Evolutionary conservation across 2,797 vertebrate species (phyloP).

Genomic region (Gephyroberyx darwinii): DNA sequence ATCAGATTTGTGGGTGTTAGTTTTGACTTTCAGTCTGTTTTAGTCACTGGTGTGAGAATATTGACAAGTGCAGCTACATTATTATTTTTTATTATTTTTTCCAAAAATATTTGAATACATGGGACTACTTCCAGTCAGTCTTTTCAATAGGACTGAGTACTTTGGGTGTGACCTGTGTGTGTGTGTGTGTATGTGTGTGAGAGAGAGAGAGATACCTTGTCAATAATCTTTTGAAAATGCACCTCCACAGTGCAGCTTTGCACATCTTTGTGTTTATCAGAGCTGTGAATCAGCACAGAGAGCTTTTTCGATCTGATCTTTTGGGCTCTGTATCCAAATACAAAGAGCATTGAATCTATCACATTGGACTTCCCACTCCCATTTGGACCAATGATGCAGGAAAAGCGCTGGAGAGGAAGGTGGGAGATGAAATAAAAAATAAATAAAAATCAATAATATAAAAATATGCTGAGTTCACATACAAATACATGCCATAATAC

Average conservation of each 20-base stretch:
- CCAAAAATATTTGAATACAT: conserved; percentile 14
- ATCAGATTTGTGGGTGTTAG: conserved; percentile 44
- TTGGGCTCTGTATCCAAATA: conserved; percentile 98
- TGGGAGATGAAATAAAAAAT: conserved; percentile 24
- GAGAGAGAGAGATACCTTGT: conserved; percentile 87
- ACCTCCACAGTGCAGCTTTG: conserved; percentile 96
- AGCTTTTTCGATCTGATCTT: conserved; percentile 99
- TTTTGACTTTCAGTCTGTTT: conserved; percentile 57
- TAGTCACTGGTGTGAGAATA: conserved; percentile 47
- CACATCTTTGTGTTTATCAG: conserved; percentile 90
- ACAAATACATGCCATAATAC: conserved; percentile 25
- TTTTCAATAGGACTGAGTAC: conserved; percentile 4
- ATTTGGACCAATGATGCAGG: conserved; percentile 98
- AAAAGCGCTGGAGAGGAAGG: conserved; percentile 88
- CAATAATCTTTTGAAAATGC: conserved; percentile 98
- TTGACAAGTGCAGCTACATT: conserved; percentile 38
- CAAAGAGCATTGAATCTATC: conserved; percentile 99
- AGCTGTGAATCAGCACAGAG: conserved; percentile 96
- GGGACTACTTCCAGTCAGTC: conserved; percentile 18
- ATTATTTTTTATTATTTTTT: conserved; percentile 1
- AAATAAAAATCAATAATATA: conserved; percentile 36
- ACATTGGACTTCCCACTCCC: conserved; percentile 99
- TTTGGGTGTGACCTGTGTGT: conserved; percentile 18
- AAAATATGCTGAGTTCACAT: conserved; percentile 33
- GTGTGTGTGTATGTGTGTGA: conserved; percentile 23